Evolutionary conservation across 2,797 vertebrate genomes (phyloP).

Genomic region (Scleropages formosus): DNA sequence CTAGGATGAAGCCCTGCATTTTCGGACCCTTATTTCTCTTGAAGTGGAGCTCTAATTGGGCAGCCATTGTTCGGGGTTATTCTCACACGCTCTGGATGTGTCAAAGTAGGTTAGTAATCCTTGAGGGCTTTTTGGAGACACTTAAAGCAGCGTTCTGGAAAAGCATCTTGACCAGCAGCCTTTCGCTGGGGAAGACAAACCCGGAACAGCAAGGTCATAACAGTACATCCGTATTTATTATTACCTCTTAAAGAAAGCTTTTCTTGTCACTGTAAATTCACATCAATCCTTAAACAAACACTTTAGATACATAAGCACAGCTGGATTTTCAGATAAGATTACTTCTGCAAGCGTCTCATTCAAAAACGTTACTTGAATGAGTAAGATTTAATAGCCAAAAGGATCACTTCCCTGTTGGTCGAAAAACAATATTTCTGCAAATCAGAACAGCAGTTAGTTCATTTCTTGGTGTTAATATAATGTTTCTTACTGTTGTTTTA

Average conservation of each 20-base stretch:
- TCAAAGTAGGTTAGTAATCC: slow-evolving; percentile 65
- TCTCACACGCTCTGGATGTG: slow-evolving; percentile 43
- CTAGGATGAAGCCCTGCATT: not conserved
- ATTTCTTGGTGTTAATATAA: not conserved
- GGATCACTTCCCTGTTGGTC: too few species aligned
- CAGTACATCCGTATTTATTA: too few species aligned
- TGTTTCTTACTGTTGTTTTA: not conserved
- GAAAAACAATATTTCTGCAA: not conserved
- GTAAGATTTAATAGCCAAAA: too few species aligned
- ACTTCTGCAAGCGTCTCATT: too few species aligned
- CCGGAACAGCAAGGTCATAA: too few species aligned
- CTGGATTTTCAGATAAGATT: too few species aligned
- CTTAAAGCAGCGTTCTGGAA: slow-evolving; percentile 6
- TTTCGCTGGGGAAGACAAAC: slow-evolving; percentile 14
- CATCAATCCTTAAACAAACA: too few species aligned
- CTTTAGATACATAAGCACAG: too few species aligned
- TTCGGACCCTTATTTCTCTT: not conserved
- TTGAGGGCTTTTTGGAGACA: slow-evolving; percentile 45
- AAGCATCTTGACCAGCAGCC: not conserved
- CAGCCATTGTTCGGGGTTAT: slow-evolving; percentile 59
- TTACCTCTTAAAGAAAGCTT: too few species aligned
- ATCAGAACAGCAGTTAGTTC: not conserved
- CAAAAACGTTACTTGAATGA: too few species aligned
- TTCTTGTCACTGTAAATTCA: too few species aligned
- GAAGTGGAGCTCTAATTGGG: not conserved